A percentile compares a stretch with the other conserved stretches of the same genome.
Conservation (phyloP, 1,140 invertebrate species). For the Ips nitidus region DNA sequence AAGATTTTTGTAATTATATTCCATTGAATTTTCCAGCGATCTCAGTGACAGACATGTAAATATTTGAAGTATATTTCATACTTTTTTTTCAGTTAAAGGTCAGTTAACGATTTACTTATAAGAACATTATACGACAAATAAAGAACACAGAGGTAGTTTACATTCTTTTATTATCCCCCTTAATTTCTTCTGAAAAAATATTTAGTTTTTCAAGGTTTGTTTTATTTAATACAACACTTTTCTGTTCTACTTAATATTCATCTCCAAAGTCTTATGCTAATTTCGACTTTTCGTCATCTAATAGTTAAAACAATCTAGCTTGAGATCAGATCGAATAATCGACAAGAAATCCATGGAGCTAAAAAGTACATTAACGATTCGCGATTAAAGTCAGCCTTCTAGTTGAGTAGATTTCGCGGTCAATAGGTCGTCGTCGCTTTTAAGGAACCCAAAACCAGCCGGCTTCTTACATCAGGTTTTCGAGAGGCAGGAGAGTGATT, state of each 20-base stretch:
- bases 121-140: conserved; percentile 26
- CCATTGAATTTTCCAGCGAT: conserved; percentile 49
- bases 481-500: background rate
- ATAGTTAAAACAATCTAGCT: too few species aligned
- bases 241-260: too few species aligned
- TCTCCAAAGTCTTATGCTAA: too few species aligned
- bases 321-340: too few species aligned
- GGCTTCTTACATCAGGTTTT: conserved; percentile 6
- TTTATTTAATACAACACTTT: too few species aligned
- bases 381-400: too few species aligned
- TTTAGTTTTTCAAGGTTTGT: too few species aligned
- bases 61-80: conserved; percentile 39
- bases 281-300: too few species aligned
- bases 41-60: conserved; percentile 48
- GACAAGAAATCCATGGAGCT: too few species aligned
- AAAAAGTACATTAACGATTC: too few species aligned
- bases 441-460: conserved; percentile 3
- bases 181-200: background rate
- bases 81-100: conserved; percentile 46
- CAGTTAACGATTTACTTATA: conserved; percentile 38
- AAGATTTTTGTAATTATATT: conserved; percentile 46
- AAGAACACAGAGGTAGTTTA: conserved; percentile 3
- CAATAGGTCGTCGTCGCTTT: conserved; percentile 1
- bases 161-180: conserved; percentile 3
- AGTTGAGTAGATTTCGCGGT: conserved; percentile 2